These are phyloP conservation scores for Sebastes matsubarae DNA, from an alignment of 2,797 vertebrate species.

Conservation along the genomic window DNA sequence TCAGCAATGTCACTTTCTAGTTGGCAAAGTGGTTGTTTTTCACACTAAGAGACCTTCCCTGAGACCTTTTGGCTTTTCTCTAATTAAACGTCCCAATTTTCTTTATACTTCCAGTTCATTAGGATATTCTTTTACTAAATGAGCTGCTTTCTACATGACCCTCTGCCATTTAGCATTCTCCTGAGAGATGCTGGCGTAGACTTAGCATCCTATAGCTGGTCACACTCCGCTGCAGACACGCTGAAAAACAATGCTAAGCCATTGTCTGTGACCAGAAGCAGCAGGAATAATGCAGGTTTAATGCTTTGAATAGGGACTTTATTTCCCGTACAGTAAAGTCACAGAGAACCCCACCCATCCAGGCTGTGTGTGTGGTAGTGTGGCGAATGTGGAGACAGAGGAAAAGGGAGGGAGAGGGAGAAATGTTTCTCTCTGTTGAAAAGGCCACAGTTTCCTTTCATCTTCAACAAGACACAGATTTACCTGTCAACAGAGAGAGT, in stretches of 20 bases:
- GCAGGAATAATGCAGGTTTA: slow-evolving; percentile 30
- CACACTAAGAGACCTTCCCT: neutral
- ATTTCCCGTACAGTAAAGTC: slow-evolving; percentile 32
- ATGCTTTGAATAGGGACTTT: slow-evolving; percentile 33
- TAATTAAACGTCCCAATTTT: slow-evolving; percentile 5
- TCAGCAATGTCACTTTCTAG: slow-evolving; percentile 6
- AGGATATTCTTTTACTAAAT: slow-evolving; percentile 12
- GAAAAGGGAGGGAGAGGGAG: slow-evolving; percentile 19
- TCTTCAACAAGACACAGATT: slow-evolving; percentile 61
- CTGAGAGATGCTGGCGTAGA: slow-evolving; percentile 8
- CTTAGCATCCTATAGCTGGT: slow-evolving; percentile 21
- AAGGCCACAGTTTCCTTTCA: slow-evolving; percentile 66
- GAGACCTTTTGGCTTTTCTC: neutral
- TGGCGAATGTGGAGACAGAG: slow-evolving; percentile 10
- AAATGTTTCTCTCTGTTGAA: slow-evolving; percentile 40
- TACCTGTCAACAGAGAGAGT: slow-evolving; percentile 55
- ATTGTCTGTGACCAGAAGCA: slow-evolving; percentile 27
- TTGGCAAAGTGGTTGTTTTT: neutral
- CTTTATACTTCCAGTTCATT: neutral
- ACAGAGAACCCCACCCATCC: slow-evolving; percentile 38
- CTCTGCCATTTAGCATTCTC: slow-evolving; percentile 7
- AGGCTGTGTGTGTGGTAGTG: slow-evolving; percentile 3
- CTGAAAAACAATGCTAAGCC: slow-evolving; percentile 21
- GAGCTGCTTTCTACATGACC: slow-evolving; percentile 9
- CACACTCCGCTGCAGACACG: slow-evolving; percentile 36